These are phyloP conservation scores for Gallinago jamesoni DNA, from an alignment of 2,113 vertebrate species.

Conservation along the genomic window DNA sequence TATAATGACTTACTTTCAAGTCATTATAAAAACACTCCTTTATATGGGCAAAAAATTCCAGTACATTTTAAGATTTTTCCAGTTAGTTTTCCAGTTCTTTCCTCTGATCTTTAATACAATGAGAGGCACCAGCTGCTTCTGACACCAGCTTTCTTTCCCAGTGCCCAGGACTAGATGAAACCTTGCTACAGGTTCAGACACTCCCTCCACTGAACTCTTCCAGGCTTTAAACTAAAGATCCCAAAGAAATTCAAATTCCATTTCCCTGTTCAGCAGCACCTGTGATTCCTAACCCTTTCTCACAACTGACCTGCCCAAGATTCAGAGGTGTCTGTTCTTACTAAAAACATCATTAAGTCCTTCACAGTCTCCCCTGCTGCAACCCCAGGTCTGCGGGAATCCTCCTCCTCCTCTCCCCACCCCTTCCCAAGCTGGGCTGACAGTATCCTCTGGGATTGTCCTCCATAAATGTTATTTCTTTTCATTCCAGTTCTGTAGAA, in stretches of 20 bases:
- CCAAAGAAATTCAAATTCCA: neutral
- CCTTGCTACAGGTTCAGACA: neutral
- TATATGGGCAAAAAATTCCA: neutral
- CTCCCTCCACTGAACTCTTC: neutral
- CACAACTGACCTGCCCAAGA: neutral
- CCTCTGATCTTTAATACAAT: neutral
- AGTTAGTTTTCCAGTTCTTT: neutral
- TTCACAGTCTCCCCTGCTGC: neutral
- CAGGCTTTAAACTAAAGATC: neutral
- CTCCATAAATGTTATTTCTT: neutral
- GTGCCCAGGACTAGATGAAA: neutral
- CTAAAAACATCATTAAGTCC: fast-evolving
- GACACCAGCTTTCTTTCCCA: neutral
- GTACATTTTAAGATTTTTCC: neutral
- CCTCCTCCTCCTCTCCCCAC: neutral
- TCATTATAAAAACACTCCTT: neutral
- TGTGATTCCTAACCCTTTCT: fast-evolving
- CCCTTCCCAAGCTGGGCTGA: neutral
- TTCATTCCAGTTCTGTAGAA: neutral
- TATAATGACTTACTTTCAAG: neutral
- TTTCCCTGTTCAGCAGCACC: neutral
- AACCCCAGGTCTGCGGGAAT: neutral
- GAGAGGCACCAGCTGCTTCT: neutral
- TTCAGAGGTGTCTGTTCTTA: neutral
- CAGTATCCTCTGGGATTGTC: neutral